Base-by-base conservation (phyloP, 2,113 vertebrate genomes). In the Periophthalmodon schlosseri region DNA sequence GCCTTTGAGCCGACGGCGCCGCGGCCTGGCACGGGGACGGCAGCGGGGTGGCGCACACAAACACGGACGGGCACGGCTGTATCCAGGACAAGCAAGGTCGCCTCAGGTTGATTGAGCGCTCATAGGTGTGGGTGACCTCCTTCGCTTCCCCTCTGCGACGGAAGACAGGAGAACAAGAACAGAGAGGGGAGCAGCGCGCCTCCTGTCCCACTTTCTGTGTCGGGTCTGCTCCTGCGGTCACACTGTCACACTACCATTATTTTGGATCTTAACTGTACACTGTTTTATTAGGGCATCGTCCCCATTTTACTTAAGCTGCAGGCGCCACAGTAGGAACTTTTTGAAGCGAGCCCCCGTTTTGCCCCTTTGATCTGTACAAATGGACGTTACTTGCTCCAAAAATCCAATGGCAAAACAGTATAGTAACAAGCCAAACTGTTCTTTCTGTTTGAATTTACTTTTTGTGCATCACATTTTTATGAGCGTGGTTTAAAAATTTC, bases 31-130 rank as follows among this genome's bases (percentile, higher is more conserved):
- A 85, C 80, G 58, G 76, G 39, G 76, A 73, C 76, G 72, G 69
- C 83, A 76, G 78, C 65, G 70, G 78, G 28, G 68, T 74, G 78
- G 86, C 81, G 77, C 76, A 77, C 75, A 84, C 78, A 79, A 87
- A 86, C 76, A 57, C 69, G 56, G 76, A 72, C 77, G 82, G 78
- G 75, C 14, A 75, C 70, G 78, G 63, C 77, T 28, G 82, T 88
- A 93, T 93, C 81, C 87, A 86, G 92, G 90, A 91, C 88, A 76
- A 85, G 83, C 90, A 93, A 93, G 92, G 92, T 93, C 87, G 76
- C 80, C 80, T 79, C 87, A 81, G 86, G 83, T 88, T 89, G 88
- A 92, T 91, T 87, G 87, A 90, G 80, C 72, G 87, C 92, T 92
- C 46, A 78, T 88, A 93, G 91, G 91, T 87, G 84, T 84, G 80